Evolutionary conservation across 2,113 vertebrate genomes (phyloP).

Genomic region (Butorides virescens): DNA sequence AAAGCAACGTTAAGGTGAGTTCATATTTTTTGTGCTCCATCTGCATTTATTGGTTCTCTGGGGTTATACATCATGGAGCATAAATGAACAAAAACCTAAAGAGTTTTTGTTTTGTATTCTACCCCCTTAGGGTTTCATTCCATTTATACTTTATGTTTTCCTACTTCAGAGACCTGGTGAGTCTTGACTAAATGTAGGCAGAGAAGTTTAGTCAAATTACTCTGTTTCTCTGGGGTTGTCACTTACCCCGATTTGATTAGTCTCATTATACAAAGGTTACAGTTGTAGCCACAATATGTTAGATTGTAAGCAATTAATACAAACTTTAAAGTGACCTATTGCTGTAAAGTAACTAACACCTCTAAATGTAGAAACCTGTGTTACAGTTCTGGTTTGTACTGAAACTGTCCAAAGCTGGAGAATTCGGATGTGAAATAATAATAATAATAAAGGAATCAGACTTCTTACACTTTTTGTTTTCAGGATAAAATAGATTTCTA

Average conservation of each 20-base stretch:
- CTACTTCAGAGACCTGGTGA: conserved; percentile 1
- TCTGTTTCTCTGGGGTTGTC: background rate
- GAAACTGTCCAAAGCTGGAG: background rate
- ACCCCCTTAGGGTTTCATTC: background rate
- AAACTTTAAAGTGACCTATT: background rate
- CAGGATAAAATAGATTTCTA: background rate
- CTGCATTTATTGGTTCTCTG: conserved; percentile 19
- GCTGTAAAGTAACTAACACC: background rate
- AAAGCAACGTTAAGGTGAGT: background rate
- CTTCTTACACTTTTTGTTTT: background rate
- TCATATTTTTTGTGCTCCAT: conserved; percentile 48
- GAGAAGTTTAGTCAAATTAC: background rate
- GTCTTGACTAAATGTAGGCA: background rate
- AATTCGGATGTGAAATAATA: background rate
- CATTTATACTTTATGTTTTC: conserved; percentile 22
- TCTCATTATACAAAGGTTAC: background rate
- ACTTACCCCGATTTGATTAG: background rate
- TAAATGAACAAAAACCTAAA: background rate
- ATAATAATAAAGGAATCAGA: background rate
- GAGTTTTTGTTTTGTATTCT: conserved; percentile 8
- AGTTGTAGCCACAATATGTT: background rate
- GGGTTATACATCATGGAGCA: background rate
- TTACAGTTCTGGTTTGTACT: background rate
- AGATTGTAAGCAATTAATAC: background rate
- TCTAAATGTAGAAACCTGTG: background rate